These are phyloP conservation scores for Porites divaricata DNA, from an alignment of 92 coral and sea anemone genomes.

Conservation along the genomic window DNA sequence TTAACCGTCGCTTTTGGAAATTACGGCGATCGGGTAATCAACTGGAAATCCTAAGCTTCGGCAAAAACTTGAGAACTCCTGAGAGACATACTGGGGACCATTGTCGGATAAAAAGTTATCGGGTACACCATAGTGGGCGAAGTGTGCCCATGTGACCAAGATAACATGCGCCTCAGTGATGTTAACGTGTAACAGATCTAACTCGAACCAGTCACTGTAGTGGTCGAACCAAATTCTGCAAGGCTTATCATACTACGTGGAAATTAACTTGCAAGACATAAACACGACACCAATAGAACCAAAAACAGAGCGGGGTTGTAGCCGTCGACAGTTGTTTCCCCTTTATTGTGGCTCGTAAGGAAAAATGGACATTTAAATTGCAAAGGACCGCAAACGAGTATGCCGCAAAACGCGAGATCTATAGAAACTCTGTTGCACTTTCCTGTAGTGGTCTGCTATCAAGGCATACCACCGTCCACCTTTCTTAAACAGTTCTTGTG, in stretches of 20 bases:
- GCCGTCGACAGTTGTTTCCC: too few relatives aligned
- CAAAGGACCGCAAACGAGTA: too few relatives aligned
- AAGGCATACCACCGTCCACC: slow-evolving; percentile 10
- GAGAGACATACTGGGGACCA: not conserved
- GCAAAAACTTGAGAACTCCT: slow-evolving; percentile 27
- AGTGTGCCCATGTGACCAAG: slow-evolving; percentile 37
- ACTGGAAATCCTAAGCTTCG: slow-evolving; percentile 25
- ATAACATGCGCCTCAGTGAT: slow-evolving; percentile 38
- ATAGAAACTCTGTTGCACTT: too few relatives aligned
- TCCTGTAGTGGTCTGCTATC: not conserved
- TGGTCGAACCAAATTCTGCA: too few relatives aligned
- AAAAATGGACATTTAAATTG: too few relatives aligned
- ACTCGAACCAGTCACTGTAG: slow-evolving; percentile 35
- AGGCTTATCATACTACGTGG: too few relatives aligned
- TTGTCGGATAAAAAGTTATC: not conserved
- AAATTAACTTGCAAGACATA: too few relatives aligned
- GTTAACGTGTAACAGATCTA: slow-evolving; percentile 21
- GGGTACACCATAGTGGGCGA: slow-evolving; percentile 16
- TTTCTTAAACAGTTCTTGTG: not conserved
- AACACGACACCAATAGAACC: too few relatives aligned
- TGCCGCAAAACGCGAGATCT: too few relatives aligned
- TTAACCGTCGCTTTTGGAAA: slow-evolving; percentile 34
- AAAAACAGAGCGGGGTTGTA: too few relatives aligned
- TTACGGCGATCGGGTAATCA: not conserved
- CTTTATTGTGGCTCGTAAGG: too few relatives aligned